Base-by-base conservation (phyloP, 2,797 vertebrate genomes). In the Strix occidentalis region DNA sequence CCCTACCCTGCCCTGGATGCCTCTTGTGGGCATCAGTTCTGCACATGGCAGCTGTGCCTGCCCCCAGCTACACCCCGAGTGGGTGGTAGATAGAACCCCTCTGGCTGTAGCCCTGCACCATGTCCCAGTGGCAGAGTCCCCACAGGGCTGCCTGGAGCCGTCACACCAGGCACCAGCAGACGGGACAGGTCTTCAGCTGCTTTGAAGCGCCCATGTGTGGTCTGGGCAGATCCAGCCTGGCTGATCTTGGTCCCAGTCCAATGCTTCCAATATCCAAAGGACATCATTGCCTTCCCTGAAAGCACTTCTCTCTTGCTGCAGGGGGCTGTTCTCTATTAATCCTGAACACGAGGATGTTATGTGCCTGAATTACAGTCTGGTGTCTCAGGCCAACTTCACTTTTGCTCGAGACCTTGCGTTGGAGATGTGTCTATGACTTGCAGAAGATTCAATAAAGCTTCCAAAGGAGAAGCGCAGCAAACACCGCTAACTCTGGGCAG, bases 311-410 rank as follows among this genome's bases (percentile, higher is more conserved):
- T 39, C 63, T 31, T 35, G 26, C 61, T 82, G 63, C 58, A 69
- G 45, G 16, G 29, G 53, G 4, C 33, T 84, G 70, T 31, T 87
- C 7, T 31, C 17, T 43, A 0, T 46, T 57, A 24, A 12, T 58
- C 14, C 24, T 35, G 53, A 58, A 26, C 64, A 46, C 0, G 0
- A 45, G n/a, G 20, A 16, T 41, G 39, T 31, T 37, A 6, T 56
- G 16, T 71, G 51, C 35, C 82, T 79, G 54, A 54, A 25, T 24
- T 28, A 23, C 46, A 64, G 23, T 7, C 1, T 21, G 18, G 11
- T 33, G 18, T 33, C 41, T 83, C 82, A 83, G 60, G 48, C 23
- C 7, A 10, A 0, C 46, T 65, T 81, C 6, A 2, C 17, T 58
- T 70, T 66, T 58, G 31, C 86, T 60, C 0, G 0, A 54, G n/a